A percentile compares a stretch with the other conserved stretches of the same genome.
Conservation (phyloP, 2,113 vertebrate species). For the Upupa epops region DNA sequence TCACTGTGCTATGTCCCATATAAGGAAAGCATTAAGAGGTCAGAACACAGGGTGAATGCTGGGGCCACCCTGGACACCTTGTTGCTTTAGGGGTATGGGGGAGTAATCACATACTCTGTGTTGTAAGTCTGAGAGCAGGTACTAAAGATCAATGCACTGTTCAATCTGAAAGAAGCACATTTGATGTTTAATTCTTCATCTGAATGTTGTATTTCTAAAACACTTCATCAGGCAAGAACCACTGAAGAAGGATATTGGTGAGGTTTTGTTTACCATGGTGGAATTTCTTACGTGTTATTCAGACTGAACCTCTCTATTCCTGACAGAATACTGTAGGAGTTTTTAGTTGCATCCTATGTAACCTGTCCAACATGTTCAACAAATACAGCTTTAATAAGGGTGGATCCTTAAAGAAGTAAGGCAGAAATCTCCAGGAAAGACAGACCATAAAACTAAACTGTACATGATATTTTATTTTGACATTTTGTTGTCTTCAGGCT, state of each 20-base stretch:
- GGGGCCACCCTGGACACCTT: slow-evolving; percentile 14
- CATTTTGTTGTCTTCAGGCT: background rate
- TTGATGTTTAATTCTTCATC: background rate
- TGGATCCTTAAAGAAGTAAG: background rate
- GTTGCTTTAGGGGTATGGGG: background rate
- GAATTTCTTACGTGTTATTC: background rate
- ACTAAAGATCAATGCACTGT: slow-evolving; percentile 14
- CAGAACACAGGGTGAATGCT: background rate
- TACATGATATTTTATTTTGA: background rate
- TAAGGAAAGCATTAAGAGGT: slow-evolving; percentile 58
- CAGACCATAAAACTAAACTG: background rate
- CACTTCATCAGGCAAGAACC: background rate
- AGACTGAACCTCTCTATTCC: background rate
- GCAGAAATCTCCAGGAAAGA: background rate
- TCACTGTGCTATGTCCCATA: background rate
- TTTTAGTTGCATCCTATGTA: background rate
- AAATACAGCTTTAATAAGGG: background rate
- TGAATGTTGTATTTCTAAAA: background rate
- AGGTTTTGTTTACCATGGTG: background rate
- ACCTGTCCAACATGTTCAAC: background rate
- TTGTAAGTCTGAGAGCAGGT: slow-evolving; percentile 41
- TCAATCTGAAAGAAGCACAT: background rate
- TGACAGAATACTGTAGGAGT: background rate
- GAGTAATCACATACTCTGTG: background rate
- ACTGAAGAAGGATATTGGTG: background rate